A percentile compares a stretch with the other conserved stretches of the same genome.
Evolutionary conservation across 2,113 vertebrate species (phyloP).

Genomic region (Cottus gobio): DNA sequence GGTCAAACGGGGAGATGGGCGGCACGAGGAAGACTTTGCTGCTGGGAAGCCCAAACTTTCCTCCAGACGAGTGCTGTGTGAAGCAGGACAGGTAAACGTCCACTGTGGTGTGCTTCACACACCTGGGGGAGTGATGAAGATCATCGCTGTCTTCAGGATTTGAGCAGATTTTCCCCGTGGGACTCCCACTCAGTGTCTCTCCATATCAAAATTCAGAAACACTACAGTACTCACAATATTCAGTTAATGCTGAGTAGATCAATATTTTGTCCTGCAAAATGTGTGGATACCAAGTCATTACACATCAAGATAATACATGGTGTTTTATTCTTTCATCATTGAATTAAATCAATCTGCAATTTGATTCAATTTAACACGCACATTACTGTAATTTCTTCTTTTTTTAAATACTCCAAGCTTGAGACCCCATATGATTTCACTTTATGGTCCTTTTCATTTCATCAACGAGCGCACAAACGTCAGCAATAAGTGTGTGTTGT

Average conservation of each 20-base stretch:
- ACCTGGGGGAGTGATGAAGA: not conserved
- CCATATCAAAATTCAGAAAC: not conserved
- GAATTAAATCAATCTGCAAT: not conserved
- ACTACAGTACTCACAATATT: not conserved
- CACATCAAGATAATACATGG: not conserved
- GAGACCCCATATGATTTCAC: conserved; percentile 9
- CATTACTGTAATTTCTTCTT: not conserved
- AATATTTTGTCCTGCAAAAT: not conserved
- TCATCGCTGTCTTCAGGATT: not conserved
- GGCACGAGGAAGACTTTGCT: conserved; percentile 77
- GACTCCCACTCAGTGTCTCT: not conserved
- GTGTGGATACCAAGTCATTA: not conserved
- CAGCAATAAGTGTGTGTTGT: conserved; percentile 18
- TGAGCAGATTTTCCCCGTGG: too few relatives aligned
- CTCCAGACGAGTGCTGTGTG: conserved; percentile 74
- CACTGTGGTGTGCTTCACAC: not conserved
- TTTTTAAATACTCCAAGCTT: conserved; percentile 20
- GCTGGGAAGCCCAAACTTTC: conserved; percentile 69
- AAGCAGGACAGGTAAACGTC: conserved; percentile 81
- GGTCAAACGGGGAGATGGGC: conserved; percentile 80
- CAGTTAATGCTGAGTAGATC: not conserved
- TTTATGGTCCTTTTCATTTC: not conserved
- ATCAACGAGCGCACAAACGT: not conserved
- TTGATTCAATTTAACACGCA: conserved; percentile 17
- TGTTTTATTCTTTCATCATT: not conserved